Conservation (phyloP, 2,888 invertebrate species). For the Ophion ventricosus region DNA sequence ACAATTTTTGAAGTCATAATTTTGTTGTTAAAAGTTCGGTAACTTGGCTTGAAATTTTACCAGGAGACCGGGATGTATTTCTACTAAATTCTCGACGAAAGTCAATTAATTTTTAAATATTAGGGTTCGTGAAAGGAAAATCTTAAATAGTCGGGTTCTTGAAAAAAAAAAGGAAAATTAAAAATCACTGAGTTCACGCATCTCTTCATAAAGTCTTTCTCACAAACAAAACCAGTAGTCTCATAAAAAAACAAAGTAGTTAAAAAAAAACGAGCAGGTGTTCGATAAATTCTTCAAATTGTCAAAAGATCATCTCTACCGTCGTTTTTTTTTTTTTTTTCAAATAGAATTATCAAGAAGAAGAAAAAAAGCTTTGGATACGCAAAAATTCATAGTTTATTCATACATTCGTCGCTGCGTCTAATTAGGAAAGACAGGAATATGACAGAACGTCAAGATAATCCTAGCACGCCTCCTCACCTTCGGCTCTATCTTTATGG, state of each 20-base stretch:
- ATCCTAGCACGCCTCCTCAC: conserved; percentile 15
- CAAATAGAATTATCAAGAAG: neutral
- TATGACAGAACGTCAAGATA: conserved; percentile 38
- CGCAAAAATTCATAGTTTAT: conserved; percentile 21
- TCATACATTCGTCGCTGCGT: conserved; percentile 18
- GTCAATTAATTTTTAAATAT: too few relatives aligned
- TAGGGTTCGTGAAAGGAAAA: too few relatives aligned
- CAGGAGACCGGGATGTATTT: too few relatives aligned
- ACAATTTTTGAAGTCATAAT: too few relatives aligned
- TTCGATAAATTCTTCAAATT: neutral
- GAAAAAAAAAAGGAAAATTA: too few relatives aligned
- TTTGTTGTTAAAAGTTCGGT: too few relatives aligned
- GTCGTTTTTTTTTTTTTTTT: neutral
- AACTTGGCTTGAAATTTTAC: too few relatives aligned
- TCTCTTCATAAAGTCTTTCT: neutral
- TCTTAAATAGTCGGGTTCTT: too few relatives aligned
- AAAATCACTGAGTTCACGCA: neutral
- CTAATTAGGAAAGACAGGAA: conserved; percentile 40
- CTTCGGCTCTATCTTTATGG: conserved; percentile 25
- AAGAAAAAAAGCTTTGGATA: conserved; percentile 1
- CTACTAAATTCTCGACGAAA: too few relatives aligned
- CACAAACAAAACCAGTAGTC: neutral
- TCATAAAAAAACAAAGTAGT: neutral
- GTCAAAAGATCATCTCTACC: neutral
- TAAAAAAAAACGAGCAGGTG: neutral